A percentile compares a stretch with the other conserved stretches of the same genome.
These are phyloP conservation scores for Pteruthius melanotis DNA, from an alignment of 2,113 vertebrate genomes.

Conservation along the genomic window DNA sequence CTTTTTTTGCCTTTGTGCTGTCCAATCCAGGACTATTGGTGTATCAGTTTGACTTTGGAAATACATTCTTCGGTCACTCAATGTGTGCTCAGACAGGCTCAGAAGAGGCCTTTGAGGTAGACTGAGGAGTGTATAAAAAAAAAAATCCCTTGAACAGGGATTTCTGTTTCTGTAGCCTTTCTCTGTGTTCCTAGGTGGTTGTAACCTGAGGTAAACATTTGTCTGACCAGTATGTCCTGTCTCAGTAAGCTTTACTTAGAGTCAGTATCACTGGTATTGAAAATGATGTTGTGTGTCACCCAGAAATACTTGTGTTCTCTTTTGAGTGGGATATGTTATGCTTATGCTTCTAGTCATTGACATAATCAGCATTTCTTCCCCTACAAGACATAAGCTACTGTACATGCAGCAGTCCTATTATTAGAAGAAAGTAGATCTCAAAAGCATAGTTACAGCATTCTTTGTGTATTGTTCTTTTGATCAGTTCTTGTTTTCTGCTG, in stretches of 20 bases:
- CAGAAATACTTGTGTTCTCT: background rate
- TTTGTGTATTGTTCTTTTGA: background rate
- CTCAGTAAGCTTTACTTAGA: background rate
- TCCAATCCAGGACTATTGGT: background rate
- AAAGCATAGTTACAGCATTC: background rate
- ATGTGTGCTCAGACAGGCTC: background rate
- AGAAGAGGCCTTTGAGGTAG: background rate
- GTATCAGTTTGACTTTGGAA: background rate
- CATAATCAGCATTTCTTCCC: background rate
- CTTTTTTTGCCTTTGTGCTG: background rate
- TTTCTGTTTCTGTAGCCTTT: background rate
- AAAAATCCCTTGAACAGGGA: background rate
- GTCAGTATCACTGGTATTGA: background rate
- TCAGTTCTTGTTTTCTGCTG: background rate
- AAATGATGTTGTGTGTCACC: background rate
- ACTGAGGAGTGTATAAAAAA: background rate
- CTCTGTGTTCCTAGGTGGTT: background rate
- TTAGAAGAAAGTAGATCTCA: background rate
- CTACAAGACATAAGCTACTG: background rate
- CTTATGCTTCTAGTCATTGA: background rate
- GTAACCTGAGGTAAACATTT: background rate
- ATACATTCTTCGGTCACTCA: background rate
- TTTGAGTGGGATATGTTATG: background rate
- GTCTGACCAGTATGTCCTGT: background rate
- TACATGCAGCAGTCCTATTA: background rate